These are phyloP conservation scores for Brevipalpus yothersi DNA, from an alignment of 1,140 invertebrate genomes.

Conservation along the genomic window DNA sequence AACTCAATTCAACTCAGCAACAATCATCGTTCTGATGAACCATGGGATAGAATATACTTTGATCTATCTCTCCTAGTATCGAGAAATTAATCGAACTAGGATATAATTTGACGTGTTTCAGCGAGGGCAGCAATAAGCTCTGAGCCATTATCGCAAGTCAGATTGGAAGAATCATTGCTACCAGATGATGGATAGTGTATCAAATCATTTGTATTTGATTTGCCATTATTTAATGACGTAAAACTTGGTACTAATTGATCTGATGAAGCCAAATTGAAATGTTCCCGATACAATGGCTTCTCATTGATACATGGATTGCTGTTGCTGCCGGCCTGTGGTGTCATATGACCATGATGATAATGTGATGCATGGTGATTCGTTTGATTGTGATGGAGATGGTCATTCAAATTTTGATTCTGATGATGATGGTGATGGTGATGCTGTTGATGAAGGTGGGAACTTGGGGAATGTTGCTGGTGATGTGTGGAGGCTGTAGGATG, in stretches of 20 bases:
- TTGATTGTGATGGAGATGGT: background rate
- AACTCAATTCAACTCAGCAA: too few relatives aligned
- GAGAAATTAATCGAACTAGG: background rate
- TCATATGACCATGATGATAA: background rate
- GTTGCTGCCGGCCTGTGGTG: too few relatives aligned
- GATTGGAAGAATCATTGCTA: background rate
- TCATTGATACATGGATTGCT: background rate
- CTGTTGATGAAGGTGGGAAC: background rate
- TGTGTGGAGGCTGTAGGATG: background rate
- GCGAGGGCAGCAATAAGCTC: constrained; percentile 10
- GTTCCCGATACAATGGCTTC: background rate
- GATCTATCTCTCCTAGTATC: too few relatives aligned
- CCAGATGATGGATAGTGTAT: background rate
- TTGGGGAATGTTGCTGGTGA: background rate
- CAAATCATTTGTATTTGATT: background rate
- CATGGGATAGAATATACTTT: too few relatives aligned
- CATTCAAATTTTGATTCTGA: background rate
- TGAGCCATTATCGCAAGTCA: constrained; percentile 2
- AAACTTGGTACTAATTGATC: background rate
- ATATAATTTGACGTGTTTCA: constrained; percentile 9
- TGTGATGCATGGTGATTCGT: background rate
- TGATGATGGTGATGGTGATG: background rate
- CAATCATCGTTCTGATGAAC: too few relatives aligned
- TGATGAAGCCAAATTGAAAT: background rate
- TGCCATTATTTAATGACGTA: background rate